Base-by-base conservation (phyloP, 1,140 invertebrate genomes). In the Anthonomus grandis region DNA sequence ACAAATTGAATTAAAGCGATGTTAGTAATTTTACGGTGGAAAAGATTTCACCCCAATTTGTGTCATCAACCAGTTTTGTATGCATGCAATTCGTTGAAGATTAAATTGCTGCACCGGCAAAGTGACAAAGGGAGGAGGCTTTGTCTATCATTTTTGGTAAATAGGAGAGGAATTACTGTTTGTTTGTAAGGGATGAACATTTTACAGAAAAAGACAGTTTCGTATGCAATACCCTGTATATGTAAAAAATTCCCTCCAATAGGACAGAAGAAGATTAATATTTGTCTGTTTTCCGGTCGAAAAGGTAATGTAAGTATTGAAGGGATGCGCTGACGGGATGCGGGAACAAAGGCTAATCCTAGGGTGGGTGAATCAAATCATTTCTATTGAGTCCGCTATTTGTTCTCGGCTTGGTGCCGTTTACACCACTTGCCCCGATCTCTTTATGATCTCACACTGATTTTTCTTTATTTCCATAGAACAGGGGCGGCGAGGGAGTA, bases 321-420 rank as follows among this genome's bases (percentile, higher is more conserved):
- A 62, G 64, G 59, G 62, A 58, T 63, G 64, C 59, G 59, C 48
- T 53, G 49, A 46, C 52, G 51, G 59, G 62, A 59, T 52, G 22
- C 44, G 38, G 53, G 53, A 57, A 64, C 65, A 67, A 67, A 63
- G 51, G 60, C 59, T 67, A 67, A 67, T 67, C 65, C 59, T 58
- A 25, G 57, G 48, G 60, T 12, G 65, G 60, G 57, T 62, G 60
- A 62, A 61, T 64, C 61, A 59, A 53, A 63, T 64, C 56, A 61
- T 60, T 60, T 49, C 58, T 47, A 65, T 62, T 62, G 55, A 65
- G 48, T 55, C 49, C 49, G 62, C 63, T 67, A 67, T 67, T 67
- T 67, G 61, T 57, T 61, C 65, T 61, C 65, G 59, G 63, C 59
- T 65, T 67, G 65, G 60, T 57, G 57, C 59, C 61, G 58, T 67